Evolutionary conservation across 2,888 invertebrate species (phyloP).

Genomic region (Gibbula magus): DNA sequence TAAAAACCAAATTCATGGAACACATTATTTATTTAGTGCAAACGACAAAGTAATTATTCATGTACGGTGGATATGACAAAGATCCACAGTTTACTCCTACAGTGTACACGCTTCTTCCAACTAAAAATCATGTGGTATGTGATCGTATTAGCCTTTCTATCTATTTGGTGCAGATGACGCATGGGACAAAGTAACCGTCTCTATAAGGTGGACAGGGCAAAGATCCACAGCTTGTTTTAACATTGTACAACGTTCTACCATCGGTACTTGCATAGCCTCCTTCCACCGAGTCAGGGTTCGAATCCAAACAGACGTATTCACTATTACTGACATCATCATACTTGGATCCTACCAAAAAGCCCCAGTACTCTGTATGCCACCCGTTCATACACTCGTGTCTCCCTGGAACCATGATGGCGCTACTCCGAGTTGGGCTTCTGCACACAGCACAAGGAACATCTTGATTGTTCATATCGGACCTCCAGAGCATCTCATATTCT

Average conservation of each 20-base stretch:
- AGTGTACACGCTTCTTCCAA: too few species aligned
- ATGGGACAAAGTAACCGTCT: background rate
- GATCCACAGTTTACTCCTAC: too few species aligned
- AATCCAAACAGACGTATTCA: background rate
- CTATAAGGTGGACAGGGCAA: background rate
- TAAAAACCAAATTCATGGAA: too few species aligned
- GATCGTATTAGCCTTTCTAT: too few species aligned
- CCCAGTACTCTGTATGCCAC: slow-evolving; percentile 1
- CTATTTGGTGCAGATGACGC: background rate
- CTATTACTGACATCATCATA: background rate
- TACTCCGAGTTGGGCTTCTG: background rate
- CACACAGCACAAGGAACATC: background rate
- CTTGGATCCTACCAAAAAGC: background rate
- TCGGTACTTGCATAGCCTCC: background rate
- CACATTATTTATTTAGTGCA: too few species aligned
- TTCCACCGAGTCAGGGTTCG: background rate
- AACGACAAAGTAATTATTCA: too few species aligned
- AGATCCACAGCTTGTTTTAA: background rate
- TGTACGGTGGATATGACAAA: too few species aligned
- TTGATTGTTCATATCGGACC: background rate
- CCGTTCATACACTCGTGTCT: slow-evolving; percentile 1
- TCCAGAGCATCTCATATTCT: background rate
- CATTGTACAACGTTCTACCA: background rate
- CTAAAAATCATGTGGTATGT: too few species aligned
- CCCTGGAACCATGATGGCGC: background rate